Evolutionary conservation across 1,140 invertebrate genomes (phyloP).

Genomic region (Psix sp.): DNA sequence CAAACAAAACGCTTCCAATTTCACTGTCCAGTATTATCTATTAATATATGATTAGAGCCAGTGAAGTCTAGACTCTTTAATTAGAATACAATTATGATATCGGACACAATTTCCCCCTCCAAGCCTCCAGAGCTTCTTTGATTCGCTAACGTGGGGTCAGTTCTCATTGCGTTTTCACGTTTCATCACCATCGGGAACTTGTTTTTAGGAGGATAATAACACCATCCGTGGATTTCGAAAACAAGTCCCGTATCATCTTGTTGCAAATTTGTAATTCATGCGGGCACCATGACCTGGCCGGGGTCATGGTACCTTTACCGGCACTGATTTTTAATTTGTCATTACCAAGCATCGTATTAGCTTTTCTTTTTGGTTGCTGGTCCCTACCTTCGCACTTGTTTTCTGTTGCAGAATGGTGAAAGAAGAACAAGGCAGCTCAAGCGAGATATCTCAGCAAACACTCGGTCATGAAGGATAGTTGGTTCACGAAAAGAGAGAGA

Average conservation of each 20-base stretch:
- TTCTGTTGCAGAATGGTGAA: slow-evolving; percentile 70
- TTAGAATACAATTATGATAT: slow-evolving; percentile 60
- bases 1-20: slow-evolving; percentile 3
- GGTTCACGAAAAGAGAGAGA: slow-evolving; percentile 24
- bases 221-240: slow-evolving; percentile 14
- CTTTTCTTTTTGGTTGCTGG: slow-evolving; percentile 70
- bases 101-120: slow-evolving; percentile 13
- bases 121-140: slow-evolving; percentile 56
- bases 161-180: slow-evolving; percentile 23
- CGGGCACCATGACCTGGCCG: slow-evolving; percentile 7
- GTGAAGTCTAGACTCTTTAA: slow-evolving; percentile 60
- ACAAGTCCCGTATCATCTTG: slow-evolving; percentile 49
- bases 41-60: slow-evolving; percentile 46
- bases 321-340: slow-evolving; percentile 28
- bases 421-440: slow-evolving; percentile 9
- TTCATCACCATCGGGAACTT: slow-evolving; percentile 13
- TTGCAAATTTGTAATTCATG: slow-evolving; percentile 23
- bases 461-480: slow-evolving; percentile 36
- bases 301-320: slow-evolving; percentile 1
- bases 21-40: neutral
- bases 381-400: slow-evolving; percentile 72
- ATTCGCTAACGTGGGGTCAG: slow-evolving; percentile 8
- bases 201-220: slow-evolving; percentile 13
- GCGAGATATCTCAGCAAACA: slow-evolving; percentile 9
- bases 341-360: slow-evolving; percentile 53